Evolutionary conservation across 2,888 invertebrate species (phyloP).

Genomic region (Chrysolina haemoptera): DNA sequence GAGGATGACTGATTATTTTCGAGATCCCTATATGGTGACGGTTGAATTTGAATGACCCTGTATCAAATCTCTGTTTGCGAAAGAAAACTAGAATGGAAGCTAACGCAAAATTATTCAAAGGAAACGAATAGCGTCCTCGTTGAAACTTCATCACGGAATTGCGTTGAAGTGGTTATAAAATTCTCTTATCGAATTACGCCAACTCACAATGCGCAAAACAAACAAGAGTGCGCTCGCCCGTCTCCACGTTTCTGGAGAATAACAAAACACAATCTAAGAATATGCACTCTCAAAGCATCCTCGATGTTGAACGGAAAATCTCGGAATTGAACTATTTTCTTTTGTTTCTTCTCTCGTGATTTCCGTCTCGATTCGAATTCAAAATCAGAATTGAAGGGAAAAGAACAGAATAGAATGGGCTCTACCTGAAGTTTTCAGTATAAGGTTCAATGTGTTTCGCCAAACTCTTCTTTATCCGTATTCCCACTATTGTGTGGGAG

Average conservation of each 20-base stretch:
- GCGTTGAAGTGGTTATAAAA: constrained; percentile 6
- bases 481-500: too few relatives aligned
- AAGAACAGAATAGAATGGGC: not conserved
- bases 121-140: not conserved
- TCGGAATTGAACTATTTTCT: not conserved
- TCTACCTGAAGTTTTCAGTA: too few relatives aligned
- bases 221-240: not conserved
- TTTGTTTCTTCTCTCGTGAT: not conserved
- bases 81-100: not conserved
- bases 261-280: not conserved
- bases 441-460: too few relatives aligned
- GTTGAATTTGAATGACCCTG: not conserved
- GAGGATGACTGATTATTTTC: too few relatives aligned
- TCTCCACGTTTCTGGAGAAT: not conserved
- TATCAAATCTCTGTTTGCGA: not conserved
- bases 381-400: not conserved
- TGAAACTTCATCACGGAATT: constrained; percentile 8
- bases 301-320: not conserved
- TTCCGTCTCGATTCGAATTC: constrained; percentile 15
- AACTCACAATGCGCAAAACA: constrained; percentile 10
- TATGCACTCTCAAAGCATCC: constrained; percentile 3
- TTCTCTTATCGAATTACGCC: constrained; percentile 3
- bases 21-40: too few relatives aligned
- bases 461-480: too few relatives aligned
- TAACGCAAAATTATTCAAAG: constrained; percentile 2